A percentile compares a stretch with the other conserved stretches of the same genome.
Evolutionary conservation across 2,113 vertebrate genomes (phyloP).

Genomic region (human): DNA sequence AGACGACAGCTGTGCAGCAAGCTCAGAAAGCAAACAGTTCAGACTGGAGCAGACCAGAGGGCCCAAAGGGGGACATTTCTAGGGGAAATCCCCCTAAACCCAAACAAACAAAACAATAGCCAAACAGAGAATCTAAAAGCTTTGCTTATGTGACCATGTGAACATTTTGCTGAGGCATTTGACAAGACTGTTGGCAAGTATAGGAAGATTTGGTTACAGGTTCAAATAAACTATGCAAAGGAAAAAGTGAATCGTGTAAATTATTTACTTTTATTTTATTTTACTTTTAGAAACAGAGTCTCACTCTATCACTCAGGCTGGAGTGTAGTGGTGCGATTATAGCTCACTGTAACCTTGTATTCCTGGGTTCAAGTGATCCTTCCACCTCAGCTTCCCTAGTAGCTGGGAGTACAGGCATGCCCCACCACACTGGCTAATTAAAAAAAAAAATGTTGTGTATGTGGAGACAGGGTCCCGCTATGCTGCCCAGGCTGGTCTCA

Average conservation of each 20-base stretch:
- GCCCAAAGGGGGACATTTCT: neutral
- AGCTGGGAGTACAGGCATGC: no score
- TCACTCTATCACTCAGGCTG: no score
- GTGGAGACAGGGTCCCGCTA: no score
- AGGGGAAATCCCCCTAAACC: neutral
- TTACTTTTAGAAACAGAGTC: no score
- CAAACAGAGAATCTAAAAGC: neutral
- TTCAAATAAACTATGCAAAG: slow-evolving; percentile 10
- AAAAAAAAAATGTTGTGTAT: no score
- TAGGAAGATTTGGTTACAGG: neutral
- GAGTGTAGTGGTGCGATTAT: no score
- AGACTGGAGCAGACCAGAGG: neutral
- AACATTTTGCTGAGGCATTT: neutral
- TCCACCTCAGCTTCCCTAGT: no score
- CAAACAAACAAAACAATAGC: neutral
- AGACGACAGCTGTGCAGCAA: neutral
- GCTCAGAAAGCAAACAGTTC: neutral
- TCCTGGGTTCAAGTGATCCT: no score
- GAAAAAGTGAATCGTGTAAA: neutral
- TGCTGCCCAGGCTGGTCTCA: no score
- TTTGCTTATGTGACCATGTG: neutral
- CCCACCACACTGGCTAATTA: no score
- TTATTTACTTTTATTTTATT: no score
- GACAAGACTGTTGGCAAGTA: neutral
- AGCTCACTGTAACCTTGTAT: no score